phyloP scores from a whole-genome alignment of 2,113 vertebrate species.

The Plotosus lineatus region DNA sequence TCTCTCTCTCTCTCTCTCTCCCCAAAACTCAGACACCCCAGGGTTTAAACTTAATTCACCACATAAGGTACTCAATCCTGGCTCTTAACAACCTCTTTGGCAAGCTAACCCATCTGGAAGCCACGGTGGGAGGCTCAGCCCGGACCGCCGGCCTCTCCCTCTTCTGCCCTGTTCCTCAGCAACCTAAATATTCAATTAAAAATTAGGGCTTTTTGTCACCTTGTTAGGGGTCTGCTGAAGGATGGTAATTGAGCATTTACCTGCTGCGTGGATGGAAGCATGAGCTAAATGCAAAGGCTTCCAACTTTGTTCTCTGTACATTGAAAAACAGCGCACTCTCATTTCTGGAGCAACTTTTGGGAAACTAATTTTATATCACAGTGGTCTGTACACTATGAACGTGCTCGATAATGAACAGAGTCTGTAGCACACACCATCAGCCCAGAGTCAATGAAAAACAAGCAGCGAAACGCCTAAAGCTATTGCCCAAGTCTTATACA shows the following conservation, averaged over 20 bases:
- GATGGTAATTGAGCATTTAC: constrained; percentile 64
- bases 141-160: constrained; percentile 53
- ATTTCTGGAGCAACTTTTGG: not conserved
- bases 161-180: constrained; percentile 54
- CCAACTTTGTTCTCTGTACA: constrained; percentile 31
- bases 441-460: not conserved
- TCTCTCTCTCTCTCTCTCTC: constrained; percentile 57
- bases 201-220: constrained; percentile 73
- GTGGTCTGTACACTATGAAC: not conserved
- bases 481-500: not conserved
- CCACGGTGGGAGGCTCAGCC: constrained; percentile 63
- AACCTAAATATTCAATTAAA: constrained; percentile 72
- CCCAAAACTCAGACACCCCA: constrained; percentile 72
- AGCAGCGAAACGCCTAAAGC: not conserved
- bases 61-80: constrained; percentile 65
- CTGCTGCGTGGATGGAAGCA: constrained; percentile 56
- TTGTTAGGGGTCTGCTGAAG: constrained; percentile 68
- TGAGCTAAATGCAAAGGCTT: constrained; percentile 47
- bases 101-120: constrained; percentile 65
- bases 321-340: constrained; percentile 6
- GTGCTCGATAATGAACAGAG: constrained; percentile 4
- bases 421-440: not conserved
- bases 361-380: constrained; percentile 25
- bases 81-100: constrained; percentile 63
- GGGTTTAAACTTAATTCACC: constrained; percentile 80